Evolutionary conservation across 2,888 invertebrate species (phyloP), one percentile per base, ranked within the genome.

Genomic region (Acrocera orbiculus): DNA sequence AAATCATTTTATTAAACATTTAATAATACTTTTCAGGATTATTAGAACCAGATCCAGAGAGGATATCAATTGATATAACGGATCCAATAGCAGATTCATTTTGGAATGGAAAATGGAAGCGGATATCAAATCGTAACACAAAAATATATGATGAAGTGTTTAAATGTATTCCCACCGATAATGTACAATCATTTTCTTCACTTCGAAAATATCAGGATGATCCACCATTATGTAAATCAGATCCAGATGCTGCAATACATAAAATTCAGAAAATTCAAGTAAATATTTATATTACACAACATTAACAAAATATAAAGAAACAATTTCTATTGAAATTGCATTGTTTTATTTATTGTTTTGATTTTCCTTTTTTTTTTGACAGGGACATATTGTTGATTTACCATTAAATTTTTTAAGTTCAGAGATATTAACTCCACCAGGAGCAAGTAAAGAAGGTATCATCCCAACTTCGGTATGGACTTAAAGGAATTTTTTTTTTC

Each of bases 381-480:
- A 80, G 71, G 95, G 93, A 2, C 71, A 79, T 56, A 54, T 96
- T 36, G 96, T 96, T 1, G 71, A 86, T 44, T 64, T 93, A 53
- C 95, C 96, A 1, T 60, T 90, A 32, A 69, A 82, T 38, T 96
- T 96, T 62, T 69, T 96, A n/a, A 70, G 72, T 48, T 73, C 81
- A 44, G 92, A 93, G 62, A 71, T 71, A 27, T 64, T 93, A 27
- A 82, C 81, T 13, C 93, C 93, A 6, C 73, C 76, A 33, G 71
- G 76, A 25, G 73, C 73, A 11, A 78, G 85, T 14, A 85, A 85
- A 56, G 93, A 95, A 57, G 86, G 86, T 30, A 76, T 95, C 50
- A 76, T 93, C 71, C 95, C 95, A 4, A 83, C 82, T 19, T 69
- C 82, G 2, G 64, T 95, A 14, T 96, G 95, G 92, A 92, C 90